phyloP scores from a whole-genome alignment of 2,113 vertebrate species.

The Zapus hudsonius region DNA sequence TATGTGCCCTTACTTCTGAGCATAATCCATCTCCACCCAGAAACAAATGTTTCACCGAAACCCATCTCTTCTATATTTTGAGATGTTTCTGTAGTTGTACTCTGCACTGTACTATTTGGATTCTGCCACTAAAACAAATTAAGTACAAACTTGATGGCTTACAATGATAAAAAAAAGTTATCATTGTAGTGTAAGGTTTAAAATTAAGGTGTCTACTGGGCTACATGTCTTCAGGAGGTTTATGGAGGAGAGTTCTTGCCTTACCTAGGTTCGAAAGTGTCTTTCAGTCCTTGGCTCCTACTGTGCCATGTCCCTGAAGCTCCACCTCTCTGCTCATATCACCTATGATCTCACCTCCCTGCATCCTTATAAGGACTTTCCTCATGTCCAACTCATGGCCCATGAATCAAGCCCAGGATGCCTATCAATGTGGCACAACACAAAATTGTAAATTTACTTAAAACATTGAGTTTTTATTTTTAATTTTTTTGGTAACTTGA shows the following conservation, averaged over 20 bases:
- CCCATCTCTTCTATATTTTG: background rate
- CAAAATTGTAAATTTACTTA: too few species aligned
- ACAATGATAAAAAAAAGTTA: background rate
- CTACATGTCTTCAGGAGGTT: background rate
- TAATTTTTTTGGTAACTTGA: too few species aligned
- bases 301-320: background rate
- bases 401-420: too few species aligned
- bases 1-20: background rate
- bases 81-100: too few species aligned
- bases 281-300: rapidly evolving
- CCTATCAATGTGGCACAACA: too few species aligned
- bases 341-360: background rate
- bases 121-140: background rate
- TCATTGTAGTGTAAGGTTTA: background rate
- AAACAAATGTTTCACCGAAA: background rate
- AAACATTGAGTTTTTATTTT: too few species aligned
- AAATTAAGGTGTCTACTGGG: background rate
- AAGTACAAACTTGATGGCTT: background rate
- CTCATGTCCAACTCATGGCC: too few species aligned
- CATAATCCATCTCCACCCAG: too few species aligned
- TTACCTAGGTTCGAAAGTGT: background rate
- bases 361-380: background rate
- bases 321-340: background rate
- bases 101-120: background rate
- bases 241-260: background rate